These are phyloP conservation scores for Rhabdomys dilectus DNA, from an alignment of 2,113 vertebrate species.

Conservation along the genomic window DNA sequence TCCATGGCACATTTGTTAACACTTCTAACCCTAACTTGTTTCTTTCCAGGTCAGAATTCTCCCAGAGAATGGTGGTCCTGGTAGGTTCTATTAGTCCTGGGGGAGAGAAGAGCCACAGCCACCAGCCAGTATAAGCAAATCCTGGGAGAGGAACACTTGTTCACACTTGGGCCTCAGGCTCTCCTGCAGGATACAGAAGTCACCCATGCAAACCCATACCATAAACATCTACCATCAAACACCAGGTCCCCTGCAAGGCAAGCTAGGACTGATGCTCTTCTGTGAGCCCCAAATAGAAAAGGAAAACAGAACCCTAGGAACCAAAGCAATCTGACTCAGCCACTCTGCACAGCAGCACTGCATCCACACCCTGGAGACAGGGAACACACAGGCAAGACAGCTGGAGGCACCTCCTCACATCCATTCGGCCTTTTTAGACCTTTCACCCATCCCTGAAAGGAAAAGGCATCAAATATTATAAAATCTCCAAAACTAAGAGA, in stretches of 20 bases:
- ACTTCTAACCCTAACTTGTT: not conserved
- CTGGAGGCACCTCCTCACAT: not conserved
- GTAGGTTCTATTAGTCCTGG: not conserved
- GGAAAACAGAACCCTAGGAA: not conserved
- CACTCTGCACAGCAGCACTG: fast-evolving
- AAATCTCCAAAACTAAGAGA: not conserved
- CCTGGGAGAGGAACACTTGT: not conserved
- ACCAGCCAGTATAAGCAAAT: not conserved
- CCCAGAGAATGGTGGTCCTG: not conserved
- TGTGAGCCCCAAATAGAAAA: not conserved
- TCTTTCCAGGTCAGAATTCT: not conserved
- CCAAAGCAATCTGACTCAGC: not conserved
- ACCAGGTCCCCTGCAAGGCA: not conserved
- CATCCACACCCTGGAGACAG: not conserved
- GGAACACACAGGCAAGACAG: not conserved
- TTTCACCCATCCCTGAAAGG: not conserved
- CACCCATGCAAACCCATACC: not conserved
- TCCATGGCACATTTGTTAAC: too few species aligned
- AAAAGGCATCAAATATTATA: not conserved
- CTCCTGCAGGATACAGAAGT: not conserved
- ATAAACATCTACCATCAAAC: not conserved
- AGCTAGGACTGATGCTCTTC: not conserved
- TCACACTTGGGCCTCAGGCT: not conserved
- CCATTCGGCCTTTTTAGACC: not conserved
- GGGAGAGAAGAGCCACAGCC: not conserved